These are phyloP conservation scores for Muschampia plurimacula DNA, from an alignment of 2,888 invertebrate genomes.

Conservation along the genomic window DNA sequence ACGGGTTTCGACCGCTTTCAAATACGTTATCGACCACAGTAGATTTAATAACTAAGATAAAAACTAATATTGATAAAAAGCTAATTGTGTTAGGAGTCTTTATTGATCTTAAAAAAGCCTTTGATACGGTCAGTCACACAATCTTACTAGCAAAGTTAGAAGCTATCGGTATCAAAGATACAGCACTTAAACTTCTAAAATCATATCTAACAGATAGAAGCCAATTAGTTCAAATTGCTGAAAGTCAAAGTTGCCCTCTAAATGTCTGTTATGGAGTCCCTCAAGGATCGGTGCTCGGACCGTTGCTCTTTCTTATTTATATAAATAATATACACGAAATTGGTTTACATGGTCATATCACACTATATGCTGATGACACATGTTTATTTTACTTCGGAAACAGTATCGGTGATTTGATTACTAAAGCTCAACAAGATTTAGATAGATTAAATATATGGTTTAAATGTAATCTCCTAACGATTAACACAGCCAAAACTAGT, in stretches of 20 bases:
- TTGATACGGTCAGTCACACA: not conserved
- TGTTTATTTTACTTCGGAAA: slow-evolving; percentile 1
- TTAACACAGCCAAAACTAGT: not conserved
- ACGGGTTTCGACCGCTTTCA: no score
- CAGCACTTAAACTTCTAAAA: not conserved
- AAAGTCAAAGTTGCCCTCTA: not conserved
- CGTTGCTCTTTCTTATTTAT: not conserved
- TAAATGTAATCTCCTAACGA: not conserved
- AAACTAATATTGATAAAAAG: not conserved
- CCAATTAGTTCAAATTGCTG: not conserved
- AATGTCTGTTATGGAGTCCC: not conserved
- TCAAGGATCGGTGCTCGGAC: not conserved
- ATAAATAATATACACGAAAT: not conserved
- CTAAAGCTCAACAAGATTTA: not conserved
- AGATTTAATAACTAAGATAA: no score
- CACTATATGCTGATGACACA: not conserved
- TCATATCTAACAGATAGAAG: not conserved
- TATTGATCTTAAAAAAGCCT: not conserved
- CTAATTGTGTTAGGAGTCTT: not conserved
- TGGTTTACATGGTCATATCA: not conserved
- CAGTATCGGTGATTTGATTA: not conserved
- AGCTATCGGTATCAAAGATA: not conserved
- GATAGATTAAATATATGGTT: not conserved
- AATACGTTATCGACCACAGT: no score
- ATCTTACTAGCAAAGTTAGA: not conserved